Base-by-base conservation (phyloP, 2,113 vertebrate genomes). In the Tachysurus vachellii region DNA sequence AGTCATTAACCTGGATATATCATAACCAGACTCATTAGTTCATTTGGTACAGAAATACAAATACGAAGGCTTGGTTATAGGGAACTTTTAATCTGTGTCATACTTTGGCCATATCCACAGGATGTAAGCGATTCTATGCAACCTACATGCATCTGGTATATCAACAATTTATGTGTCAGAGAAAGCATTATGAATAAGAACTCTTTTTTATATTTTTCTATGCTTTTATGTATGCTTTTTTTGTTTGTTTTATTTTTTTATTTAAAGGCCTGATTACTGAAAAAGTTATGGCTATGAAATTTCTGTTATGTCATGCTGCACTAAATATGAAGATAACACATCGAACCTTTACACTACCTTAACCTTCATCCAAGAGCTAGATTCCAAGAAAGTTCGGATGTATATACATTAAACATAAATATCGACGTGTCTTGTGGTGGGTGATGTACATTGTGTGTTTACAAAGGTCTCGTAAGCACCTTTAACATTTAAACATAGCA, bases 61-160 rank as follows among this genome's bases (percentile, higher is more conserved):
- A 85, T 44, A 64, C 36, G 80, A 80, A 90, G 66, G 84, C 84
- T 70, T 88, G 88, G 82, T 88, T 90, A 90, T n/a, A 87, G 85
- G 77, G 73, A 84, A 86, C 91, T 92, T 93, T 93, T 94, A 90
- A 94, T 92, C 90, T 91, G 94, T 95, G 94, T 95, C 95, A 94
- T 95, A 93, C 91, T 92, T 91, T 87, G 92, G 93, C 93, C 93
- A 94, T 94, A 94, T 94, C 91, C 91, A 93, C 94, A 93, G 91
- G 89, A 90, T 93, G 92, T 93, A 93, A 95, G 93, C 95, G 92
- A 95, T 93, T 97, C 97, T 98, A 99, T 99, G 97, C 97, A 98
- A 98, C 95, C 94, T 93, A 94, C 90, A 93, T 92, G 92, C 91
- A 90, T 94, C 92, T 95, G 76, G 57, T 86, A 90, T 92, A 93